Conservation (phyloP, 2,888 invertebrate species). For the Cremastinae sp. region DNA sequence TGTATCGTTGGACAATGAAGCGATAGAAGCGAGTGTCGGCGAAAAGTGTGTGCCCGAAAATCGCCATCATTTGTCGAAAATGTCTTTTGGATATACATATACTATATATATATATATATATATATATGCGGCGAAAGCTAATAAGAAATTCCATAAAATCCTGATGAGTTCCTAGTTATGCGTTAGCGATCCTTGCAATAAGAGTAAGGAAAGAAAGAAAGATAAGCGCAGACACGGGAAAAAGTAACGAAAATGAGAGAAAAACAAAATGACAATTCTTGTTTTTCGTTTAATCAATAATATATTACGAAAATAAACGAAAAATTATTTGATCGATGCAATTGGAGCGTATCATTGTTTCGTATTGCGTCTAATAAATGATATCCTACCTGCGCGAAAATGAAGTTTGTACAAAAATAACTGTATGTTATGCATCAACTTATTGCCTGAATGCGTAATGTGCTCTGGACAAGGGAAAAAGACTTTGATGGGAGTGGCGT, state of each 20-base stretch:
- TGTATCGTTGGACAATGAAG: too few species aligned
- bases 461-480: constrained; percentile 39
- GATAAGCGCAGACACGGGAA: background rate
- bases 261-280: constrained; percentile 5
- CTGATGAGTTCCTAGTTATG: constrained; percentile 71
- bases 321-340: constrained; percentile 15
- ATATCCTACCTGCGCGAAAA: constrained; percentile 25
- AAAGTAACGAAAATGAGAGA: background rate
- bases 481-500: constrained; percentile 33
- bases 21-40: too few species aligned
- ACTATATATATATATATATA: too few species aligned
- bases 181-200: constrained; percentile 48
- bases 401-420: constrained; percentile 71
- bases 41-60: too few species aligned
- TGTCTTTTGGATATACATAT: too few species aligned
- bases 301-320: background rate
- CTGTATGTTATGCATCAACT: constrained; percentile 68
- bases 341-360: constrained; percentile 23
- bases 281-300: background rate
- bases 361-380: constrained; percentile 29
- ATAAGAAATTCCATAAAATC: constrained; percentile 59
- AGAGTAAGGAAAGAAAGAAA: constrained; percentile 22
- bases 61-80: too few species aligned
- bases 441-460: constrained; percentile 58
- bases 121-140: too few species aligned